These are phyloP conservation scores for Zophobas morio DNA, from an alignment of 1,140 invertebrate genomes.

Conservation along the genomic window DNA sequence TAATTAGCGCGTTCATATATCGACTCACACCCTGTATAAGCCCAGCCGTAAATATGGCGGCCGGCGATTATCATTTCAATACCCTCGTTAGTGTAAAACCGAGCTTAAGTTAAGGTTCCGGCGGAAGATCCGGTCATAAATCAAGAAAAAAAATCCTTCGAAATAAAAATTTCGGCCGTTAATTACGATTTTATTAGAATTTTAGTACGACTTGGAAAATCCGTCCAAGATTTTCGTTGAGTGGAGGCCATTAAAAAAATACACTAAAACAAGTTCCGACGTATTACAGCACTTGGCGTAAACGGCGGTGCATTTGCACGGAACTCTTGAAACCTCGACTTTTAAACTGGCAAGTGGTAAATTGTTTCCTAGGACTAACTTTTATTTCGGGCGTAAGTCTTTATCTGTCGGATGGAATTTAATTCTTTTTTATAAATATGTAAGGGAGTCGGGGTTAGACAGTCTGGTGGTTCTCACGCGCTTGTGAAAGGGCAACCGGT, in stretches of 20 bases:
- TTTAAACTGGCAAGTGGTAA: conserved; percentile 16
- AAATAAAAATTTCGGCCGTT: conserved; percentile 1
- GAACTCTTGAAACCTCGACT: conserved; percentile 5
- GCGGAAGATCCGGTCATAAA: not conserved
- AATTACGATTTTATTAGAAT: conserved; percentile 11
- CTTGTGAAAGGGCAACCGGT: not conserved
- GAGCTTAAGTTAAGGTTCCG: not conserved
- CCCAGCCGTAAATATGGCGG: too few relatives aligned
- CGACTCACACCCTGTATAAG: too few relatives aligned
- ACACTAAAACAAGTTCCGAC: conserved; percentile 7
- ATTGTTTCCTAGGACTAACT: not conserved
- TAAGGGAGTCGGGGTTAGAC: not conserved
- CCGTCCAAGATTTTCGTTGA: conserved; percentile 5
- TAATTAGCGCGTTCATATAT: too few relatives aligned
- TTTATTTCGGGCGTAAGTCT: not conserved
- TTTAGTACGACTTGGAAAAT: conserved; percentile 16
- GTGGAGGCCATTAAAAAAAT: conserved; percentile 15
- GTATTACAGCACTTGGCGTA: conserved; percentile 29
- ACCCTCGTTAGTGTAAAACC: not conserved
- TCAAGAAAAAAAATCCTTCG: not conserved
- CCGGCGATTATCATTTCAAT: not conserved
- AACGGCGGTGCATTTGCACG: conserved; percentile 29
- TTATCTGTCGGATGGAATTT: not conserved
- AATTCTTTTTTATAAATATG: conserved; percentile 20
- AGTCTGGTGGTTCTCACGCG: not conserved